Evolutionary conservation across 2,797 vertebrate species (phyloP), one percentile per base, ranked within the genome.

Genomic region (Epinephelus awoara): DNA sequence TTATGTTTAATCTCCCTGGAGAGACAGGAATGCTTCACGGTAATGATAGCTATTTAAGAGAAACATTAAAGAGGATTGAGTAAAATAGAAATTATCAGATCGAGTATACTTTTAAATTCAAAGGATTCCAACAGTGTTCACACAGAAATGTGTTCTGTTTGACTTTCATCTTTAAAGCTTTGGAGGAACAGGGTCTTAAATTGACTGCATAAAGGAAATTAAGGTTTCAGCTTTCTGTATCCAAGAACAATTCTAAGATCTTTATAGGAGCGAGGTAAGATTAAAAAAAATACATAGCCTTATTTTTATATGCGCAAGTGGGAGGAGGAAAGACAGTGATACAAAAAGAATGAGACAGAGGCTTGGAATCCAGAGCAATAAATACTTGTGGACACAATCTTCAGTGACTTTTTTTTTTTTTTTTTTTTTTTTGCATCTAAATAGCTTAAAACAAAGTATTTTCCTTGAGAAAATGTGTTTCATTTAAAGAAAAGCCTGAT

Each of bases 81-180:
- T 56, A 19, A 52, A 68, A 68, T n/a, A 40, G 21, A 55, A 67
- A 73, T 61, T 18, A 75, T 73, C 55, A 57, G 27, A 66, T 27
- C n/a, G 8, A 72, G 23, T 4, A 15, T 6, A 51, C 18, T 57
- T 69, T 44, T 17, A 61, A 18, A 61, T 55, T 11, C 25, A 51
- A 56, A 52, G 4, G 19, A 38, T 29, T 64, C 59, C 52, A 56
- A 29, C 50, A 19, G 27, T 57, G 52, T 72, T 74, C 65, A 19
- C 17, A 6, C 15, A 67, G 25, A 71, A 7, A 11, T 47, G 9
- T 52, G 25, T 40, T 58, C 19, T 34, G 25, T 62, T 21, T 23
- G 10, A 63, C 62, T 67, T 76, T 55, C 27, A 58, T 75, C 65
- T 50, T 64, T 68, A 58, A 72, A 59, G 59, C 23, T 72, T 40